Evolutionary conservation across 2,113 vertebrate genomes (phyloP).

Genomic region (Oreochromis aureus): DNA sequence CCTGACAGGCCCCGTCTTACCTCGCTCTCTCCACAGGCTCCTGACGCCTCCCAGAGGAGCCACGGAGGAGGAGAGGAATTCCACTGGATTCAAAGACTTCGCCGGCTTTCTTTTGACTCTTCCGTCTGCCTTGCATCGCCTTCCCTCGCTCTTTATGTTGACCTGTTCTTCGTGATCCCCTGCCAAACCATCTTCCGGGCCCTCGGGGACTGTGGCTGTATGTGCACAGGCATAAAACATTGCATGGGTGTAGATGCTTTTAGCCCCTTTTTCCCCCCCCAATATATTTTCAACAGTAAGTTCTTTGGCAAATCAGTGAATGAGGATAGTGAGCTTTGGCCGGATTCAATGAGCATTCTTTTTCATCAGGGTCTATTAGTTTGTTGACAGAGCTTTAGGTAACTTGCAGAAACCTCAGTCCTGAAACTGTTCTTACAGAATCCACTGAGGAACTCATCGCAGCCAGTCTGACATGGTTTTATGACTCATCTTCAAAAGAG

Average conservation of each 20-base stretch:
- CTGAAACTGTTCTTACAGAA: background rate
- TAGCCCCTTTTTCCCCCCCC: background rate
- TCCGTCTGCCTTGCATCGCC: conserved; percentile 18
- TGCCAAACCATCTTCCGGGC: conserved; percentile 44
- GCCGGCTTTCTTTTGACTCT: conserved; percentile 55
- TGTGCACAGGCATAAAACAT: background rate
- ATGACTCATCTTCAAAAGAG: background rate
- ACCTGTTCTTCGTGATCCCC: conserved; percentile 52
- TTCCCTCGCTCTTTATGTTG: conserved; percentile 34
- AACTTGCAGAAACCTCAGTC: background rate
- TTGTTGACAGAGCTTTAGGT: background rate
- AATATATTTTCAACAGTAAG: background rate
- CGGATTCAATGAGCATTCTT: background rate
- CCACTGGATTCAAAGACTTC: conserved; percentile 69
- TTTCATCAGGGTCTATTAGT: background rate
- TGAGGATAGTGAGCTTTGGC: background rate
- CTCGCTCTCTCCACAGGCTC: conserved; percentile 73
- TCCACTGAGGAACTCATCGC: background rate
- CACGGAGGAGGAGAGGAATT: conserved; percentile 70
- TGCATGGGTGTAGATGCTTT: background rate
- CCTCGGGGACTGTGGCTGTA: conserved; percentile 10
- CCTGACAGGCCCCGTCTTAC: conserved; percentile 80
- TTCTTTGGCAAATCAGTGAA: background rate
- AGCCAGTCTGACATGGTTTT: background rate
- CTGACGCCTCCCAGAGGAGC: conserved; percentile 71